A percentile compares a stretch with the other conserved stretches of the same genome.
phyloP scores from a whole-genome alignment of 1,140 invertebrate genomes.

The Trypoxylus dichotomus region DNA sequence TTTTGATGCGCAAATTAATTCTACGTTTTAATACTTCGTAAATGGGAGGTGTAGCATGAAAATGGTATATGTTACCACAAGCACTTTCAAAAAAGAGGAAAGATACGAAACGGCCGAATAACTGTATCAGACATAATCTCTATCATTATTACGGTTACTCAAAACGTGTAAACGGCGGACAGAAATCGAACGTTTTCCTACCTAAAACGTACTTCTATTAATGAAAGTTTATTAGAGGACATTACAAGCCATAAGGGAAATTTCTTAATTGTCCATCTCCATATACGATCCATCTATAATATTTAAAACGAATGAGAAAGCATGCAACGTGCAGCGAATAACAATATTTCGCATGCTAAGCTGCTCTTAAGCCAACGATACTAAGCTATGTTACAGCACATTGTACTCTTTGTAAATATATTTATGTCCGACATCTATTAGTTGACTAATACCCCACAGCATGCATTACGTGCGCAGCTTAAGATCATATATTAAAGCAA shows the following conservation, averaged over 20 bases:
- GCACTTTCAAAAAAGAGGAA: neutral
- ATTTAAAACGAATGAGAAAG: neutral
- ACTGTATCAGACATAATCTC: neutral
- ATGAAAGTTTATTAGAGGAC: neutral
- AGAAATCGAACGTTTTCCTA: neutral
- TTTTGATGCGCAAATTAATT: neutral
- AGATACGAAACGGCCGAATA: neutral
- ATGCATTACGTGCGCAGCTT: neutral
- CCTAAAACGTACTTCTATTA: neutral
- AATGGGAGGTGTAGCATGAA: neutral
- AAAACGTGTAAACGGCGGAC: no score
- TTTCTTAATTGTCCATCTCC: neutral
- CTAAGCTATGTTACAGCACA: neutral
- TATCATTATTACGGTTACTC: no score
- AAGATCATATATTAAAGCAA: no score
- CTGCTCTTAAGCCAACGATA: neutral
- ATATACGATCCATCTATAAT: neutral
- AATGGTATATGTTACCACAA: neutral
- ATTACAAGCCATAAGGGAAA: neutral
- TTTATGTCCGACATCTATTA: neutral
- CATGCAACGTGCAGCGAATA: neutral
- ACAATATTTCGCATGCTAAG: neutral
- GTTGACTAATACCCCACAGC: neutral
- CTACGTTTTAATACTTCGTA: neutral
- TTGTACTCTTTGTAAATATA: neutral